Percentiles rank a stretch among this genome's conserved stretches.
Conservation (phyloP, 2,797 vertebrate genomes). For the Ctenopoma multispine region DNA sequence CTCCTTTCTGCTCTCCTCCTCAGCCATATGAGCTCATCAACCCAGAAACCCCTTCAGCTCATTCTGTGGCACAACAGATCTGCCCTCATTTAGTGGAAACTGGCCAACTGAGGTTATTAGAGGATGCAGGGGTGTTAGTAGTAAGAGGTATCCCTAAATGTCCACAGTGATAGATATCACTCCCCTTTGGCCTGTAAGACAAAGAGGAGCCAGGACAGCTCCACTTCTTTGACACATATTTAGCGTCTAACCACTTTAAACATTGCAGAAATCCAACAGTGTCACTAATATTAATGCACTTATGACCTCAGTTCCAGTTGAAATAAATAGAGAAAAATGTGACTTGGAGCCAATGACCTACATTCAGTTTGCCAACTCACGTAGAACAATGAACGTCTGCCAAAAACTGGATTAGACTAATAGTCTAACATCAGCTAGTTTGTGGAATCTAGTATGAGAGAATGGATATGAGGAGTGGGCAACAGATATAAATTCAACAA, state of each 20-base stretch:
- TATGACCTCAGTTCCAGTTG: neutral
- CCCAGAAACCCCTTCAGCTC: slow-evolving; percentile 76
- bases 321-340: slow-evolving; percentile 31
- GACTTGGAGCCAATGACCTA: slow-evolving; percentile 23
- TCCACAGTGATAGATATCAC: slow-evolving; percentile 14
- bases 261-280: slow-evolving; percentile 17
- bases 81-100: slow-evolving; percentile 74
- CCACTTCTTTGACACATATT: slow-evolving; percentile 32
- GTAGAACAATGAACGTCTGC: slow-evolving; percentile 12
- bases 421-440: slow-evolving; percentile 23
- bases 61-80: slow-evolving; percentile 76
- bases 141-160: slow-evolving; percentile 1
- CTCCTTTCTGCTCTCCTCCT: slow-evolving; percentile 62
- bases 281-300: slow-evolving; percentile 7
- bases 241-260: slow-evolving; percentile 33
- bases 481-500: neutral
- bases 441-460: slow-evolving; percentile 1
- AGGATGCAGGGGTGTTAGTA: slow-evolving; percentile 31
- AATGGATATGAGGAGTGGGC: neutral
- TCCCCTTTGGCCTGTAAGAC: slow-evolving; percentile 1
- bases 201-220: slow-evolving; percentile 27
- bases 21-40: slow-evolving; percentile 60
- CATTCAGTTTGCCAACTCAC: slow-evolving; percentile 9
- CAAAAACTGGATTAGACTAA: slow-evolving; percentile 28
- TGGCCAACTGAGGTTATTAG: slow-evolving; percentile 68